A percentile compares a stretch with the other conserved stretches of the same genome.
phyloP scores from a whole-genome alignment of 2,113 vertebrate species.

The Perccottus glenii region DNA sequence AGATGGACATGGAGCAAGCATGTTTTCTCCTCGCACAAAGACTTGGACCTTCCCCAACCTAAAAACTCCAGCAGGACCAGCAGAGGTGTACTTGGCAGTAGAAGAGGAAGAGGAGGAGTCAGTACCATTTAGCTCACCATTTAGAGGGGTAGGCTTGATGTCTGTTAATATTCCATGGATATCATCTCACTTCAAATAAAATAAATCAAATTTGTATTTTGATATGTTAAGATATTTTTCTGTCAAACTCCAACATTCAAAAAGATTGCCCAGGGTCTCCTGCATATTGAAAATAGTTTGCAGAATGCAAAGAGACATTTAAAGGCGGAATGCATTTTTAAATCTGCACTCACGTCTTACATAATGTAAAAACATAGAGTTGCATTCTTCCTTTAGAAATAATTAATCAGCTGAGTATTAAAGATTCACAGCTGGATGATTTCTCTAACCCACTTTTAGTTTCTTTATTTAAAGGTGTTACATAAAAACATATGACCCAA shows the following conservation, averaged over 20 bases:
- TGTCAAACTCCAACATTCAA: no score
- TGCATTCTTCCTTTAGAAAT: conserved; percentile 52
- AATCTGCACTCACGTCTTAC: conserved; percentile 50
- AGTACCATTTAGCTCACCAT: conserved; percentile 75
- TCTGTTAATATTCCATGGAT: no score
- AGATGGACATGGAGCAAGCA: conserved; percentile 57
- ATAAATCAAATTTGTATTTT: background rate
- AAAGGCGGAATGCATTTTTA: conserved; percentile 43
- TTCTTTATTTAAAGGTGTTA: conserved; percentile 37
- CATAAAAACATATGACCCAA: conserved; percentile 38
- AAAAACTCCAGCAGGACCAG: conserved; percentile 74
- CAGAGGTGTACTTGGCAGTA: conserved; percentile 84
- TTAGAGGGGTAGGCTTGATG: conserved; percentile 61
- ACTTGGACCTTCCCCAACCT: conserved; percentile 91
- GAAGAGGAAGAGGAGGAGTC: conserved; percentile 77
- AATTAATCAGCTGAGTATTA: conserved; percentile 59
- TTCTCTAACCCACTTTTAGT: conserved; percentile 35
- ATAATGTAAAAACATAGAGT: conserved; percentile 46
- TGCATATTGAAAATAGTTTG: conserved; percentile 15
- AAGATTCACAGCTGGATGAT: conserved; percentile 42
- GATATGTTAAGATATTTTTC: background rate
- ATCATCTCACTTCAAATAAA: background rate
- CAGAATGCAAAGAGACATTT: background rate
- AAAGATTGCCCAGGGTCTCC: conserved; percentile 20
- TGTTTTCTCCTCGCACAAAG: conserved; percentile 78